These are phyloP conservation scores for Athripsodes cinereus DNA, from an alignment of 2,888 invertebrate genomes.

Conservation along the genomic window DNA sequence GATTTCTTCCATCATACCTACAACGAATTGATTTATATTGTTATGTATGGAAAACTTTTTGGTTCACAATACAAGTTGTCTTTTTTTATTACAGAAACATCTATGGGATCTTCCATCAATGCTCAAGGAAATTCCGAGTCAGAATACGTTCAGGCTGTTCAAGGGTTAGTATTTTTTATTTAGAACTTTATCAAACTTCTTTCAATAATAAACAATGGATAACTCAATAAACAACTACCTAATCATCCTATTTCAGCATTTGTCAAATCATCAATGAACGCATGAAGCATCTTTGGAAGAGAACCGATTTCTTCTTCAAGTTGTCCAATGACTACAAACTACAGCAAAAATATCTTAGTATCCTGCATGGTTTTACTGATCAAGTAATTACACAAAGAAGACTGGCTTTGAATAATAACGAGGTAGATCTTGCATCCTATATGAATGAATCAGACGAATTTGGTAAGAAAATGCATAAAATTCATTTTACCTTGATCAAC, in stretches of 20 bases:
- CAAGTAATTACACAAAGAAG: conserved; percentile 43
- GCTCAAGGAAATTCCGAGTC: conserved; percentile 65
- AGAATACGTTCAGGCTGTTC: conserved; percentile 68
- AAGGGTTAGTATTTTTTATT: conserved; percentile 43
- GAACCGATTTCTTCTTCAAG: conserved; percentile 38
- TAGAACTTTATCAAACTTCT: too few species aligned
- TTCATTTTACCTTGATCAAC: too few species aligned
- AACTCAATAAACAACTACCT: too few species aligned
- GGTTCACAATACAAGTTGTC: too few species aligned
- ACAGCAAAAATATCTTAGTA: conserved; percentile 43
- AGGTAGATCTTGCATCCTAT: conserved; percentile 9
- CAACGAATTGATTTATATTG: too few species aligned
- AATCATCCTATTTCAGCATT: conserved; percentile 14
- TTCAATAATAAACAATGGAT: too few species aligned
- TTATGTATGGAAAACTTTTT: too few species aligned
- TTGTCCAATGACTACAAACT: conserved; percentile 52
- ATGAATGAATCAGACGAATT: conserved; percentile 3
- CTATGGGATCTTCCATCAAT: conserved; percentile 74
- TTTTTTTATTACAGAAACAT: conserved; percentile 57
- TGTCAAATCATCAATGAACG: conserved; percentile 30
- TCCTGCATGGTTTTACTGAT: conserved; percentile 43
- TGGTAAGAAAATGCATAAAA: too few species aligned
- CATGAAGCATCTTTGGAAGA: conserved; percentile 38
- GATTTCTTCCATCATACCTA: too few species aligned
- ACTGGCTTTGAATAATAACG: conserved; percentile 32